A percentile compares a stretch with the other conserved stretches of the same genome.
phyloP scores from a whole-genome alignment of 1,140 invertebrate species.

The Cryptotermes secundus region DNA sequence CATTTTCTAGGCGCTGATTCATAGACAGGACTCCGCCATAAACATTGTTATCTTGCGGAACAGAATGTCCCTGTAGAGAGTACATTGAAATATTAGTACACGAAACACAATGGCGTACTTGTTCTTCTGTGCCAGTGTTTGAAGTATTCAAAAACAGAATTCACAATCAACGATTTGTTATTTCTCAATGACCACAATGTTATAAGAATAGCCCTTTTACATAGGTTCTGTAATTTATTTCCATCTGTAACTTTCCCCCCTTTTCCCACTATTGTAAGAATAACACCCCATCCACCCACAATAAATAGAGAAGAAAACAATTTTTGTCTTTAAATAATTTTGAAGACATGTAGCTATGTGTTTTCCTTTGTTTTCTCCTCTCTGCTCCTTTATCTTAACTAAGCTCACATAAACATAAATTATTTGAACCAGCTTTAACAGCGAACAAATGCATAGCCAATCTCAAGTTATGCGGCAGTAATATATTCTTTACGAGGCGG shows the following conservation, averaged over 20 bases:
- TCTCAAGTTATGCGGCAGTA: background rate
- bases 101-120: background rate
- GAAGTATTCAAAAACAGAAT: background rate
- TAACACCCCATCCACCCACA: background rate
- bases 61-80: background rate
- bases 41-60: background rate
- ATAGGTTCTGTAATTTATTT: background rate
- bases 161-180: background rate
- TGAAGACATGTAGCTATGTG: background rate
- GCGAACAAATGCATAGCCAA: constrained; percentile 8
- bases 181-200: background rate
- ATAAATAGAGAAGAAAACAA: background rate
- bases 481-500: background rate
- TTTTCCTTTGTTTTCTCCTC: background rate
- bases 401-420: constrained; percentile 14
- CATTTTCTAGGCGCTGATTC: too few species aligned
- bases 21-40: too few species aligned
- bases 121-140: background rate
- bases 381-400: background rate
- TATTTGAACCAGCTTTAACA: background rate
- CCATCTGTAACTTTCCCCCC: background rate
- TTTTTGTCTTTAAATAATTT: constrained; percentile 21
- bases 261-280: background rate
- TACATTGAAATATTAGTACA: background rate
- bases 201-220: background rate